Evolutionary conservation across 2,888 invertebrate genomes (phyloP).

Genomic region (Phorcus lineatus): DNA sequence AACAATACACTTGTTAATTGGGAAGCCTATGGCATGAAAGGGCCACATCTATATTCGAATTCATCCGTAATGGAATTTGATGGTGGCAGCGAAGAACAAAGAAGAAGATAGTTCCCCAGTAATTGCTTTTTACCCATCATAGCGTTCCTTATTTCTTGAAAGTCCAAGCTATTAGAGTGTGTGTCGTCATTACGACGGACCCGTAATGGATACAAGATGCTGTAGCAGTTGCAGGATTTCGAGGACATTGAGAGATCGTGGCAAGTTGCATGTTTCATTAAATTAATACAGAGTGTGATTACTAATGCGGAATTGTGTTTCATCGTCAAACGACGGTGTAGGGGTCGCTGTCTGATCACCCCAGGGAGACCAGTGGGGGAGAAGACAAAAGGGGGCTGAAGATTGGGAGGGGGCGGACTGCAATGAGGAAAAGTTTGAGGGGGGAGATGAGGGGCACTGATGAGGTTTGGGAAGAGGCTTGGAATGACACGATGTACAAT

Average conservation of each 20-base stretch:
- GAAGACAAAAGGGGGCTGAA: too few species aligned
- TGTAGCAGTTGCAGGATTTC: neutral
- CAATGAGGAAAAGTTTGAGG: neutral
- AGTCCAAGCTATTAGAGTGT: neutral
- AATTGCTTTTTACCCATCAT: slow-evolving; percentile 20
- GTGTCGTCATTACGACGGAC: neutral
- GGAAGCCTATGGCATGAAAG: neutral
- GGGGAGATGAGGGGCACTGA: neutral
- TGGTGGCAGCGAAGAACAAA: neutral
- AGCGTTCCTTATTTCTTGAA: neutral
- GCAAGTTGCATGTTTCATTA: slow-evolving; percentile 23
- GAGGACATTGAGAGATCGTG: neutral
- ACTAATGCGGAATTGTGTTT: slow-evolving; percentile 22
- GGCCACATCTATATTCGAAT: neutral
- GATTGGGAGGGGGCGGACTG: too few species aligned
- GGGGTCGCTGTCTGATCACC: neutral
- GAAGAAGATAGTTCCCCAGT: neutral
- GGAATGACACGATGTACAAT: slow-evolving; percentile 10
- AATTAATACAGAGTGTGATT: slow-evolving; percentile 22
- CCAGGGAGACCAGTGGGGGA: too few species aligned
- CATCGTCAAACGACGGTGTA: neutral
- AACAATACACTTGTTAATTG: neutral
- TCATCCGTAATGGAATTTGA: neutral
- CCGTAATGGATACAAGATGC: neutral
- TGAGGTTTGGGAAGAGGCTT: neutral